These are phyloP conservation scores for Oncorhynchus kisutch DNA, from an alignment of 2,113 vertebrate species.

Conservation along the genomic window DNA sequence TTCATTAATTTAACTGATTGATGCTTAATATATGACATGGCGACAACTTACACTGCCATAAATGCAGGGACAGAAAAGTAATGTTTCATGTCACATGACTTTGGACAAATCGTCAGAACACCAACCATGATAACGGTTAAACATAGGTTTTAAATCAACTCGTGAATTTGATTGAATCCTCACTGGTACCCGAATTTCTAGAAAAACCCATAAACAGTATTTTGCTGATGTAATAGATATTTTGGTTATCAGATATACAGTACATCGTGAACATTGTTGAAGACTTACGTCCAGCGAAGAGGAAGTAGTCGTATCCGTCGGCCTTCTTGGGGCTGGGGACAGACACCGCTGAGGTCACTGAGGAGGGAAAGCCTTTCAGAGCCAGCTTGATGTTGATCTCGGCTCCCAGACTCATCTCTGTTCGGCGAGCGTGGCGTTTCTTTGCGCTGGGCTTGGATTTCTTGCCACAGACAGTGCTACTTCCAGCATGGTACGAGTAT, in stretches of 20 bases:
- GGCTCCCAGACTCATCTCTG: conserved; percentile 69
- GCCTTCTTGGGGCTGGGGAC: conserved; percentile 74
- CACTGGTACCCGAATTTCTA: too few species aligned
- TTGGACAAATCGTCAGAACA: too few species aligned
- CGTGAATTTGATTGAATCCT: too few species aligned
- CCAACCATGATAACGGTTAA: too few species aligned
- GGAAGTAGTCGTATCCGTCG: conserved; percentile 79
- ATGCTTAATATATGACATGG: too few species aligned
- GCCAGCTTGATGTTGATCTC: conserved; percentile 69
- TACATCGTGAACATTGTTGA: neutral
- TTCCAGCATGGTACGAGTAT: conserved; percentile 75
- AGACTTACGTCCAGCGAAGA: conserved; percentile 79
- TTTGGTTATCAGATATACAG: neutral
- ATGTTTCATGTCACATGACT: too few species aligned
- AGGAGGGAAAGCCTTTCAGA: conserved; percentile 78
- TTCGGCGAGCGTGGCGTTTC: conserved; percentile 10
- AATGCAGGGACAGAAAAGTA: too few species aligned
- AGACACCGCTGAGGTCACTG: conserved; percentile 38
- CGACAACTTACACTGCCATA: too few species aligned
- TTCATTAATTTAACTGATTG: too few species aligned
- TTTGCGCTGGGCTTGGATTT: conserved; percentile 22
- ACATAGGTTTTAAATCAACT: too few species aligned
- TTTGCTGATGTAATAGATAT: too few species aligned
- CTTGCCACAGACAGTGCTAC: conserved; percentile 63
- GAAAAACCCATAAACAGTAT: too few species aligned